A percentile compares a stretch with the other conserved stretches of the same genome.
Conservation (phyloP, 2,113 vertebrate species). For the Orycteropus afer region DNA sequence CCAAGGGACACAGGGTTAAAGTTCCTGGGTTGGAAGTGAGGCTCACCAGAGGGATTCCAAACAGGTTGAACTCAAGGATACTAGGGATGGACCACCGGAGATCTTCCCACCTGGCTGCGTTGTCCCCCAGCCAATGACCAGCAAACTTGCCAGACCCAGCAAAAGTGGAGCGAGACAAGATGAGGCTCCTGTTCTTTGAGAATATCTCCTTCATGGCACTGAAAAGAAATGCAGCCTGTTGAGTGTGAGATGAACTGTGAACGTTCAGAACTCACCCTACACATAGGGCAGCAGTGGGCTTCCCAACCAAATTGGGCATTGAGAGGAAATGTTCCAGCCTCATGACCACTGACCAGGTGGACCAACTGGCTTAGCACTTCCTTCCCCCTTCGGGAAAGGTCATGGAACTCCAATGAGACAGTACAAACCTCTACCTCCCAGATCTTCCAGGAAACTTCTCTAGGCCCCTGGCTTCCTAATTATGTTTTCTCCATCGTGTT, state of each 20-base stretch:
- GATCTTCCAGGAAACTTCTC: not conserved
- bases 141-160: conserved; percentile 93
- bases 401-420: not conserved
- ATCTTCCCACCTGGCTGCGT: conserved; percentile 95
- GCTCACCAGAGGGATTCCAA: conserved; percentile 90
- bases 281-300: not conserved
- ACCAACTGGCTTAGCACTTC: not conserved
- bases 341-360: not conserved
- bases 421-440: not conserved
- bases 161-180: conserved; percentile 96
- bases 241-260: not conserved
- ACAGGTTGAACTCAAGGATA: conserved; percentile 96
- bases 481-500: not conserved
- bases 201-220: conserved; percentile 90
- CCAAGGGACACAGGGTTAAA: not conserved
- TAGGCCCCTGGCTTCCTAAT: not conserved
- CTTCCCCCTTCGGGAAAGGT: not conserved
- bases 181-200: conserved; percentile 87
- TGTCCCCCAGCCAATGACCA: conserved; percentile 97
- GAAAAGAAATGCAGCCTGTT: conserved; percentile 60
- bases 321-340: not conserved
- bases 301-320: not conserved
- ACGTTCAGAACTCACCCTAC: not conserved
- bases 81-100: conserved; percentile 95
- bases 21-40: not conserved